A percentile compares a stretch with the other conserved stretches of the same genome.
These are phyloP conservation scores for Acleris laterana DNA, from an alignment of 2,888 invertebrate species.

Conservation along the genomic window DNA sequence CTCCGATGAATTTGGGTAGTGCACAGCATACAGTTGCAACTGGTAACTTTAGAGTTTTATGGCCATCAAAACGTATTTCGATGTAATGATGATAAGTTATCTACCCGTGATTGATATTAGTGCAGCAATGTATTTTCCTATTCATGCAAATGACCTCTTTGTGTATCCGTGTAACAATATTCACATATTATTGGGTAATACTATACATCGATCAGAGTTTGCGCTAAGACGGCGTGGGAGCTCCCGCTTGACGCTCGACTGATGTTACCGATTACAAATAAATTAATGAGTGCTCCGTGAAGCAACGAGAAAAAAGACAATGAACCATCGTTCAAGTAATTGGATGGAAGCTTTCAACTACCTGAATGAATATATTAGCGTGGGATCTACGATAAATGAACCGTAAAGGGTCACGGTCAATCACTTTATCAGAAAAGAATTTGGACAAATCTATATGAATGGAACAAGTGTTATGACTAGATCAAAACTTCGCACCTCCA, in stretches of 20 bases:
- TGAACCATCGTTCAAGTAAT: conserved; percentile 53
- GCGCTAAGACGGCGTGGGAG: conserved; percentile 65
- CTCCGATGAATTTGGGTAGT: too few species aligned
- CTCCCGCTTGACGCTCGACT: conserved; percentile 72
- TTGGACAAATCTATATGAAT: conserved; percentile 27
- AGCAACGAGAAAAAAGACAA: conserved; percentile 57
- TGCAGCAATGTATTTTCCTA: conserved; percentile 1
- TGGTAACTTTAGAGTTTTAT: not conserved
- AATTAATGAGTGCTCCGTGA: conserved; percentile 65
- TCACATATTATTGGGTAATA: conserved; percentile 56
- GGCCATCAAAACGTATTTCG: not conserved
- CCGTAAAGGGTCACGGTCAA: conserved; percentile 34
- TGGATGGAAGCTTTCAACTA: conserved; percentile 46
- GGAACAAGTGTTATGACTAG: conserved; percentile 46
- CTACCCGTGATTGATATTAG: not conserved
- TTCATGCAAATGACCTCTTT: conserved; percentile 22
- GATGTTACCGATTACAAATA: conserved; percentile 76
- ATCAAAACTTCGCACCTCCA: conserved; percentile 54
- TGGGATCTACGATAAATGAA: conserved; percentile 29
- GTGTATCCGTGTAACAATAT: conserved; percentile 41
- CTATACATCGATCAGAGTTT: conserved; percentile 60
- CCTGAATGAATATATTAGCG: conserved; percentile 34
- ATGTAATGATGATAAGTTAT: not conserved
- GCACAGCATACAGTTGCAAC: too few species aligned
- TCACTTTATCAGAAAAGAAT: conserved; percentile 20